Evolutionary conservation across 2,888 invertebrate species (phyloP), one percentile per base, ranked within the genome.

Genomic region (Drosophila lutescens): DNA sequence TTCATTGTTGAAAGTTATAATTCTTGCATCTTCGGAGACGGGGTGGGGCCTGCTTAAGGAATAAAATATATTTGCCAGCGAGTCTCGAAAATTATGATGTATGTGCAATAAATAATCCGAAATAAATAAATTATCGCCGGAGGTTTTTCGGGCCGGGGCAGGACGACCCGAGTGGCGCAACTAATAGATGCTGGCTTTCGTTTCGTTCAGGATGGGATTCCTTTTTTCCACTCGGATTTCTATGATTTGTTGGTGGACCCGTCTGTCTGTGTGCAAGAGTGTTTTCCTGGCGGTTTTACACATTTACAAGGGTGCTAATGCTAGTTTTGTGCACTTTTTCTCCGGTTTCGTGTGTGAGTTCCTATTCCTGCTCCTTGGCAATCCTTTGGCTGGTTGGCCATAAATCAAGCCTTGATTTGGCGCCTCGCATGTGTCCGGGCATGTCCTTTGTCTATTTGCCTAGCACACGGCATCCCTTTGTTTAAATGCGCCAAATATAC

Each of bases 21-120:
- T 56, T 77, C 55, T 84, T 86, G 84, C 84, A 72, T 76, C 83
- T 79, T 78, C 49, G 72, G 23, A 10, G 71, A 50, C 38, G 32
- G 62, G 43, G 49, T 1, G 9, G 63, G 62, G 70, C 46, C 68
- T 59, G 65, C 68, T 68, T 50, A 67, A 57, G 86, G 73, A 89
- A 80, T 88, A 79, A 79, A 84, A 81, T 87, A 82, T 82, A 77
- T 79, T 74, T 59, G 76, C 78, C 72, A 78, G 62, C 44, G 74
- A 43, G 54, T 72, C 65, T 54, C 66, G 69, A 74, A 84, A 86
- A 86, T 88, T 86, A 86, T 91, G 91, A 91, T 91, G 88, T 88
- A 91, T 89, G 89, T 74, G 88, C 91, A 80, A 91, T 91, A 91
- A 91, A 91, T 91, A 90, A 90, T 91, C 88, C 89, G 85, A 89